Base-by-base conservation (phyloP, 1,140 invertebrate species). In the Calephelis virginiensis region DNA sequence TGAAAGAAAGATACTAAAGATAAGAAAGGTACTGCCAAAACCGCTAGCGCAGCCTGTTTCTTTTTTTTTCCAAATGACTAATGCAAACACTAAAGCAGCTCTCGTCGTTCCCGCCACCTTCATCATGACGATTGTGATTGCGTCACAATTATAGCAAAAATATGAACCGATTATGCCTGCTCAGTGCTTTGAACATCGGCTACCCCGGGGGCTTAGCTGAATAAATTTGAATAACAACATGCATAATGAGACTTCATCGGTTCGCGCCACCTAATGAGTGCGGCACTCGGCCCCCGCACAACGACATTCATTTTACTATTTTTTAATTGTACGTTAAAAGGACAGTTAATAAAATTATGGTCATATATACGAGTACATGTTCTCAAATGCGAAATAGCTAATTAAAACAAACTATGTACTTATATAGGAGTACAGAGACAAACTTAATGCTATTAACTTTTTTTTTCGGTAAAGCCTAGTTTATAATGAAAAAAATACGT, bases 211-310 rank as follows among this genome's bases (percentile, higher is more conserved):
- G 70, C 53, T 68, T 72, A 50, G 73, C 68, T 70, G 80, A 80
- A 81, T 81, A 79, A 72, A 82, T 82, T 82, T 82, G 74, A 82
- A 82, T 82, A 81, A 76, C 76, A 67, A 67, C 66, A 17, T 28
- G 28, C 66, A 50, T 81, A 81, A 81, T 81, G 74, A 81, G 74
- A 70, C 68, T 68, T 68, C 66, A 48, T 63, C 66, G 61, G 61
- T 47, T 11, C 11, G 60, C 53, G 37, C 40, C 40, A 43, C 3
- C 37, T 69, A 69, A 65, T 69, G 63, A 65, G 67, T 64, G 63
- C 28, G 63, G 56, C 64, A 28, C 28, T 28, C 50, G 28, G 13
- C n/a, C 46, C 49, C 48, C 37, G 48, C 40, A 38, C 37, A 17
- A 7, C 38, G n/a, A 13, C 46, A 14, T 28, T 53, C 40, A 48